Percentiles rank a stretch among this genome's conserved stretches.
Evolutionary conservation across 1,140 invertebrate genomes (phyloP).

Genomic region (Dendroctonus ponderosae): DNA sequence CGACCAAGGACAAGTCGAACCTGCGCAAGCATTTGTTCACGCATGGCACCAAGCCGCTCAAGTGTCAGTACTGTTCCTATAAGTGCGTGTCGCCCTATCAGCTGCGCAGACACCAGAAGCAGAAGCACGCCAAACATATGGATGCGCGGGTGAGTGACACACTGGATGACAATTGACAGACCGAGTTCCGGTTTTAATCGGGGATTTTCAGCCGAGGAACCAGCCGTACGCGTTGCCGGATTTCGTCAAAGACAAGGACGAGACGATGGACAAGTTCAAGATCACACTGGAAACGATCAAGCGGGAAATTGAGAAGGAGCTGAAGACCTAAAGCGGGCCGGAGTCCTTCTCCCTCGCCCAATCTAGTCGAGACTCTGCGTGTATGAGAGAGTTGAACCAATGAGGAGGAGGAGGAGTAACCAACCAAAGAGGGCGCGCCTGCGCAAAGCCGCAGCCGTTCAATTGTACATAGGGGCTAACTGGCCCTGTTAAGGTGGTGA

Average conservation of each 20-base stretch:
- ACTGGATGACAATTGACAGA: not conserved
- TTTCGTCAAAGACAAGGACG: conserved; percentile 12
- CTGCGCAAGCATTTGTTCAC: conserved; percentile 39
- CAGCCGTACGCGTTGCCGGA: conserved; percentile 19
- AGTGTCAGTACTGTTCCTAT: conserved; percentile 36
- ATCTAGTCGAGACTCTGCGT: too few relatives aligned
- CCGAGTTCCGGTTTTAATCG: not conserved
- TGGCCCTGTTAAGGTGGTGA: too few relatives aligned
- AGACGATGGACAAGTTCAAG: conserved; percentile 18
- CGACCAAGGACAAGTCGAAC: conserved; percentile 39
- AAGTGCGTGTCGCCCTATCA: conserved; percentile 40
- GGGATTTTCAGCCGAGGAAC: conserved; percentile 14
- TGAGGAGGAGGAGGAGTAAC: too few relatives aligned
- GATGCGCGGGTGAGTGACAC: conserved; percentile 15
- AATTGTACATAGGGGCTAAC: too few relatives aligned
- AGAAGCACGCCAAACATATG: conserved; percentile 26
- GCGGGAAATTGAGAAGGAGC: conserved; percentile 13
- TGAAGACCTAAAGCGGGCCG: not conserved
- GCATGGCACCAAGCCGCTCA: conserved; percentile 34
- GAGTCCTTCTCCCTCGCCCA: too few relatives aligned
- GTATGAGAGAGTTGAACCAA: too few relatives aligned
- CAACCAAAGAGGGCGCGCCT: too few relatives aligned
- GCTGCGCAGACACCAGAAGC: conserved; percentile 36
- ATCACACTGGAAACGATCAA: conserved; percentile 18
- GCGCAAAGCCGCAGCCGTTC: too few relatives aligned